Evolutionary conservation across 2,797 vertebrate genomes (phyloP).

Genomic region (Girardinus metallicus): DNA sequence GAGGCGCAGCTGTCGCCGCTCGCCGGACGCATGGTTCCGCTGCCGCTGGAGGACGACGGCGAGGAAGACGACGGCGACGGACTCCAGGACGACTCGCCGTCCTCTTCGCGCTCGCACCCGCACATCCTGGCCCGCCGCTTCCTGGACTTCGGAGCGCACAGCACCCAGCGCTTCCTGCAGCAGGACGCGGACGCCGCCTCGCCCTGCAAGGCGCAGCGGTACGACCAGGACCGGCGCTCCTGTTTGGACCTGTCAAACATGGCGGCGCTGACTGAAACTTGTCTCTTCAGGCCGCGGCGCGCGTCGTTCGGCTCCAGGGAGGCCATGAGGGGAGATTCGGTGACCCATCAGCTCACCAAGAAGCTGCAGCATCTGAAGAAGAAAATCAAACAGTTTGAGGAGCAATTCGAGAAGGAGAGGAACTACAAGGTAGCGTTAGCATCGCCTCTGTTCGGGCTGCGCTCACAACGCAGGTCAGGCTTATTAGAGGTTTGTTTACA

Average conservation of each 20-base stretch:
- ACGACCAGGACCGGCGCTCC: constrained; percentile 1
- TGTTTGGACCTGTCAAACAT: neutral
- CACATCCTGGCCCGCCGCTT: constrained; percentile 88
- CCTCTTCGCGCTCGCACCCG: constrained; percentile 81
- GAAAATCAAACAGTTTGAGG: constrained; percentile 98
- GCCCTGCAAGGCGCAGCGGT: constrained; percentile 93
- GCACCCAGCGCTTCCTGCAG: constrained; percentile 91
- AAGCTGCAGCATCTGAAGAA: constrained; percentile 94
- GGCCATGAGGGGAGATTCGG: constrained; percentile 86
- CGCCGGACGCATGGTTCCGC: constrained; percentile 92
- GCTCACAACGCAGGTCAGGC: too few species aligned
- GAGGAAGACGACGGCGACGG: constrained; percentile 60
- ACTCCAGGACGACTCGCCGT: constrained; percentile 59
- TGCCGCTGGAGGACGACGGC: constrained; percentile 87
- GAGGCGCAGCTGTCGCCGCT: constrained; percentile 96
- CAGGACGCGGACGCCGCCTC: constrained; percentile 88
- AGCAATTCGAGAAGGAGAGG: constrained; percentile 96
- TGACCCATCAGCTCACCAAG: constrained; percentile 94
- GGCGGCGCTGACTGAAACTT: neutral
- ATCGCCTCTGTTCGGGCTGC: neutral
- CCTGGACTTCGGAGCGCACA: constrained; percentile 91
- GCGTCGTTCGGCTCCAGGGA: constrained; percentile 94
- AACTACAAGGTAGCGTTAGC: constrained; percentile 87
- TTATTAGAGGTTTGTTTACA: too few species aligned
- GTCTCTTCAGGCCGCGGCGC: constrained; percentile 85